Evolutionary conservation across 2,797 vertebrate genomes (phyloP).

Genomic region (Margarornis squamiger): DNA sequence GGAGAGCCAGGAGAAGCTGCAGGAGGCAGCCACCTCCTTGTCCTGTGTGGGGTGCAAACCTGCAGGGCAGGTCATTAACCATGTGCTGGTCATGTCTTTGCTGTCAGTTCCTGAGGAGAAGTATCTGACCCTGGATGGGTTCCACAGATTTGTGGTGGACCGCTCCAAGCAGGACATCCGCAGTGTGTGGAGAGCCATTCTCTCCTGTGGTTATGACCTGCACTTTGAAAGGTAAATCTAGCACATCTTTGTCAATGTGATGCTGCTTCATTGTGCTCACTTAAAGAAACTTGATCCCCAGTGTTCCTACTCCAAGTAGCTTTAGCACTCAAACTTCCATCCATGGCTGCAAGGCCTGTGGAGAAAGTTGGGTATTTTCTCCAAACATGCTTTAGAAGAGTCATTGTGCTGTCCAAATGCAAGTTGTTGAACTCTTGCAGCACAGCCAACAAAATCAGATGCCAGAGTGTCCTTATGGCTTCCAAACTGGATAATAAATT

Average conservation of each 20-base stretch:
- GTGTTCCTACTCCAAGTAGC: not conserved
- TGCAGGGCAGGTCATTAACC: not conserved
- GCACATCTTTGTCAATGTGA: not conserved
- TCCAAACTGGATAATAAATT: not conserved
- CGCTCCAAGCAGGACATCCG: conserved; percentile 97
- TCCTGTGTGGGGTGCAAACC: not conserved
- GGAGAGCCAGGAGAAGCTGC: not conserved
- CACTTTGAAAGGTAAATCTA: conserved; percentile 91
- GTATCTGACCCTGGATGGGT: conserved; percentile 94
- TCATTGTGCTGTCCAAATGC: not conserved
- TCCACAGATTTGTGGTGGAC: conserved; percentile 93
- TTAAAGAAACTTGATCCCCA: not conserved
- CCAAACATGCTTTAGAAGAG: not conserved
- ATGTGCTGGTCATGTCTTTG: rapidly evolving
- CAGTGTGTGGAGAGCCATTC: conserved; percentile 94
- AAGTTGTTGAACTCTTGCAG: not conserved
- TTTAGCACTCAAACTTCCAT: not conserved
- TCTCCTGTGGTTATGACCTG: conserved; percentile 95
- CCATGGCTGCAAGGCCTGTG: not conserved
- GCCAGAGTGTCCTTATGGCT: not conserved
- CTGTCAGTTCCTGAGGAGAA: conserved; percentile 92
- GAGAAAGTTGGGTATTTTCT: not conserved
- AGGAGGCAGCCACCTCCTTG: not conserved
- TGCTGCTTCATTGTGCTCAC: not conserved
- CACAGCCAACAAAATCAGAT: not conserved